Evolutionary conservation across 2,113 vertebrate species (phyloP).

Genomic region (Pygoscelis antarcticus): DNA sequence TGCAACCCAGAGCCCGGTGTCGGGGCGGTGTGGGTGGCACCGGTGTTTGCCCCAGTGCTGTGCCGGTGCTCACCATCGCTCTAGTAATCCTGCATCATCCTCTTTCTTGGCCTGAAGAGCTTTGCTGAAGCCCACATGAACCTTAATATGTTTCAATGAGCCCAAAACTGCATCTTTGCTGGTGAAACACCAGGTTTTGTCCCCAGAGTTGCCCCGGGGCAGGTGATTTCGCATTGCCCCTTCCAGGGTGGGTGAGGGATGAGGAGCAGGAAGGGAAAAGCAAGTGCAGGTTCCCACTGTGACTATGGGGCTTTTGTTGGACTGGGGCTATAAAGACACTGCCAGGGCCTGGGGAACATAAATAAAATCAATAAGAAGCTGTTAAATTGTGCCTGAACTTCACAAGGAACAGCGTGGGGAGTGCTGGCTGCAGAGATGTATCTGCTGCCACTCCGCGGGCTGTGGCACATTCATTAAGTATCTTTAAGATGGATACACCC

Average conservation of each 20-base stretch:
- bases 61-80: not conserved
- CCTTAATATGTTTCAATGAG: not conserved
- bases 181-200: not conserved
- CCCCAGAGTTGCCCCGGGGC: not conserved
- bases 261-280: not conserved
- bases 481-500: slow-evolving; percentile 68
- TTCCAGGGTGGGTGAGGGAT: not conserved
- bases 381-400: slow-evolving; percentile 41
- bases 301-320: not conserved
- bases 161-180: not conserved
- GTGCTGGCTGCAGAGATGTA: slow-evolving; percentile 39
- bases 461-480: slow-evolving; percentile 66
- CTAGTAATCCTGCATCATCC: not conserved
- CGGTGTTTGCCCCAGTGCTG: fast-evolving
- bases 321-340: not conserved
- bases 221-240: not conserved
- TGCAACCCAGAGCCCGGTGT: not conserved
- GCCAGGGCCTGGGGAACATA: not conserved
- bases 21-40: fast-evolving
- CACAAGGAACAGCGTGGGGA: not conserved
- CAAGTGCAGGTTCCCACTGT: fast-evolving
- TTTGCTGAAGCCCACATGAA: not conserved
- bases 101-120: not conserved
- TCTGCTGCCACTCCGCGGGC: not conserved
- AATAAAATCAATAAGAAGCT: slow-evolving; percentile 52